Percentiles rank a stretch among this genome's conserved stretches.
Conservation (phyloP, 2,797 vertebrate genomes). For the Cygnus olor region DNA sequence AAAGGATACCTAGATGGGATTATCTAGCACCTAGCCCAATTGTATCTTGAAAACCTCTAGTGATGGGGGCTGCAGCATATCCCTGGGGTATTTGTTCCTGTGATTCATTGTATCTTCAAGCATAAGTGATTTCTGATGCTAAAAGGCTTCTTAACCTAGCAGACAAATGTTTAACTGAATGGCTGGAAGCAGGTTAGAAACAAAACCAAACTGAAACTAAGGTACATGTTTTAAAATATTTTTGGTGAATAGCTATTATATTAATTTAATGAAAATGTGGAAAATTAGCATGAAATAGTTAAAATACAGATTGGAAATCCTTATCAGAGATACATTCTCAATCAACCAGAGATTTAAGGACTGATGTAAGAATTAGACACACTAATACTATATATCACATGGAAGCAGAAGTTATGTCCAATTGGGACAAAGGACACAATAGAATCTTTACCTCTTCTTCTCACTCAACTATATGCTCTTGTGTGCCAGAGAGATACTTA, state of each 20-base stretch:
- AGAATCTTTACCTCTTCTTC: not conserved
- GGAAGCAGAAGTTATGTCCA: not conserved
- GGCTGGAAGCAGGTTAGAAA: not conserved
- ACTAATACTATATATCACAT: not conserved
- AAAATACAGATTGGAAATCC: not conserved
- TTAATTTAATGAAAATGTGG: not conserved
- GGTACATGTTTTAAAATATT: not conserved
- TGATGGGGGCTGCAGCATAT: no score
- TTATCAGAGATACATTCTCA: not conserved
- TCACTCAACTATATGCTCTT: fast-evolving
- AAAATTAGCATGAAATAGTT: not conserved
- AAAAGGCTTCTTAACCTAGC: not conserved
- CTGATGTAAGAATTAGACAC: not conserved
- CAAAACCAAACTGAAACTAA: not conserved
- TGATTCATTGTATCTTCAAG: not conserved
- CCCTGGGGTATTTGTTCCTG: no score
- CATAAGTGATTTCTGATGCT: not conserved
- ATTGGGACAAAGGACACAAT: not conserved
- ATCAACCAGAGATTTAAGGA: not conserved
- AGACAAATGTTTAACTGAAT: not conserved
- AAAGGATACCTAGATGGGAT: no score
- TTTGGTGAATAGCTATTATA: not conserved
- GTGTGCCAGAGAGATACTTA: not conserved
- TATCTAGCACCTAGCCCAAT: no score
- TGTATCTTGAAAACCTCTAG: no score